Evolutionary conservation across 2,888 invertebrate species (phyloP).

Genomic region (Pinctada fucata): DNA sequence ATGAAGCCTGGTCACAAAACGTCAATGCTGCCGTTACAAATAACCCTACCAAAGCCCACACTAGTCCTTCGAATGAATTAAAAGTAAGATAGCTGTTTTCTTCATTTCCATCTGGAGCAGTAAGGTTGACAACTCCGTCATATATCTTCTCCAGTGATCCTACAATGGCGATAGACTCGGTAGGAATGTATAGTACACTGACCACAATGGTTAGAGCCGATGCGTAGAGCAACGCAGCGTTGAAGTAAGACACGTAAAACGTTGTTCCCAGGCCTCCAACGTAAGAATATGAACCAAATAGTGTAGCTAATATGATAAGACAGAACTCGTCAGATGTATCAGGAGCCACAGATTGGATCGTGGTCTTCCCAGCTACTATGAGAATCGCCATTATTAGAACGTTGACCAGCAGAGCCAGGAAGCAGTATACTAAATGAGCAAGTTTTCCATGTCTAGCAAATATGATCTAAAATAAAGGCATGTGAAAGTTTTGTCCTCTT

Average conservation of each 20-base stretch:
- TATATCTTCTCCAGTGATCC: slow-evolving; percentile 58
- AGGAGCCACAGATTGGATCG: slow-evolving; percentile 60
- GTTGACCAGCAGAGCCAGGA: slow-evolving; percentile 67
- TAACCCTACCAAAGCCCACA: slow-evolving; percentile 63
- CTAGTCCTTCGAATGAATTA: slow-evolving; percentile 59
- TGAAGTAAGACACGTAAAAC: slow-evolving; percentile 74
- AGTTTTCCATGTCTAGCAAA: slow-evolving; percentile 63
- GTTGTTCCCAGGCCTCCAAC: slow-evolving; percentile 71
- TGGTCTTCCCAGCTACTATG: slow-evolving; percentile 60
- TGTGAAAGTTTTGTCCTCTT: no score
- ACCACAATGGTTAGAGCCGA: slow-evolving; percentile 33
- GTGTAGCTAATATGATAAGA: slow-evolving; percentile 64
- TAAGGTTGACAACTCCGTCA: slow-evolving; percentile 51
- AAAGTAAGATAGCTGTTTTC: slow-evolving; percentile 63
- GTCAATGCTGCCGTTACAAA: slow-evolving; percentile 63
- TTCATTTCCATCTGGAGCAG: slow-evolving; percentile 58
- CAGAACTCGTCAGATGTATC: slow-evolving; percentile 67
- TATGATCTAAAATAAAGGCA: slow-evolving; percentile 54
- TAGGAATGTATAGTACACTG: slow-evolving; percentile 47
- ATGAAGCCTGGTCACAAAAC: slow-evolving; percentile 71
- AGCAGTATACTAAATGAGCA: slow-evolving; percentile 66
- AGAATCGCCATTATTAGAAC: slow-evolving; percentile 64
- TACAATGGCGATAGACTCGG: slow-evolving; percentile 35
- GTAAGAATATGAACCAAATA: slow-evolving; percentile 68
- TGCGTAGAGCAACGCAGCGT: slow-evolving; percentile 46